These are phyloP conservation scores for Eumaeus atala DNA, from an alignment of 1,140 invertebrate genomes.

Conservation along the genomic window DNA sequence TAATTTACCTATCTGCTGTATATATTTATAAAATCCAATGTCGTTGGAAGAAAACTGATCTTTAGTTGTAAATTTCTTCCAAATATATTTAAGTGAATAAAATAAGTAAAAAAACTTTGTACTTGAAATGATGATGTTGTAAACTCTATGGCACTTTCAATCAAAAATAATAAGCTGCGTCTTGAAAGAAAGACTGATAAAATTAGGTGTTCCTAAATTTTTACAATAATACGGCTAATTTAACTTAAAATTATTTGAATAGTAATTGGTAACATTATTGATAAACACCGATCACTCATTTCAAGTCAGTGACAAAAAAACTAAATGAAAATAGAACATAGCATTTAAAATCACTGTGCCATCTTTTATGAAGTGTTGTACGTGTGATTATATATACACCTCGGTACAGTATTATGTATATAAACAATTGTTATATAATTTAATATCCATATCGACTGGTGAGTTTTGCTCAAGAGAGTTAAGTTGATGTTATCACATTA, in stretches of 20 bases:
- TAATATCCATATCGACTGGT: slow-evolving; percentile 5
- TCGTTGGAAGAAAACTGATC: slow-evolving; percentile 7
- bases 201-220: too few relatives aligned
- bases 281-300: not conserved
- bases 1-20: slow-evolving; percentile 54
- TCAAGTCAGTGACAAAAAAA: not conserved
- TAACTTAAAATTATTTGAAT: too few relatives aligned
- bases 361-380: slow-evolving; percentile 4
- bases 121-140: not conserved
- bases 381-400: slow-evolving; percentile 3
- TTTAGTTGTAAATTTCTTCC: slow-evolving; percentile 14
- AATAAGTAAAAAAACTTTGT: not conserved
- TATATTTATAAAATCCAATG: slow-evolving; percentile 37
- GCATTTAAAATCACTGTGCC: slow-evolving; percentile 10
- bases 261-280: too few relatives aligned
- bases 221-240: too few relatives aligned
- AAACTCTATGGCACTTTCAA: too few relatives aligned
- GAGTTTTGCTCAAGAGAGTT: slow-evolving; percentile 6
- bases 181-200: too few relatives aligned
- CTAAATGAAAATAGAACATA: slow-evolving; percentile 7
- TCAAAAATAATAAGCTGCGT: too few relatives aligned
- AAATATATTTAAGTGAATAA: slow-evolving; percentile 6
- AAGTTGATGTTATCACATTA: slow-evolving; percentile 4
- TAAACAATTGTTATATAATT: slow-evolving; percentile 3
- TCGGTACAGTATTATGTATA: slow-evolving; percentile 10